Conservation (phyloP, 2,113 vertebrate species). For the Galeopterus variegatus region DNA sequence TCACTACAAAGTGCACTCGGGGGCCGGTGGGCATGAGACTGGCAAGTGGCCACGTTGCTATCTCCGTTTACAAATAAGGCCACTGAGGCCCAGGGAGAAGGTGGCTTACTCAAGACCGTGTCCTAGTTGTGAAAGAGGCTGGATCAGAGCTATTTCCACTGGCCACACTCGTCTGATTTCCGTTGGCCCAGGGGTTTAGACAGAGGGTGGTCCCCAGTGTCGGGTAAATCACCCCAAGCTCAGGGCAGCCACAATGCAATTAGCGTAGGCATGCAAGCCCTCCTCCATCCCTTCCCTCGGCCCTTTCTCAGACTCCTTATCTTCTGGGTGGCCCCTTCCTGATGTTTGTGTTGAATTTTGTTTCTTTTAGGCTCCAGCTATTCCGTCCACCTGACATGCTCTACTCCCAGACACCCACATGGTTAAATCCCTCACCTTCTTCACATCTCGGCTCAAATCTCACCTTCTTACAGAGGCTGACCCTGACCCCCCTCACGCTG, state of each 20-base stretch:
- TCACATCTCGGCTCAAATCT: conserved; percentile 3
- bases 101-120: background rate
- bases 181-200: background rate
- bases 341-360: conserved; percentile 52
- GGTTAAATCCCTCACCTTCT: background rate
- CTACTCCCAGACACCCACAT: background rate
- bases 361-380: conserved; percentile 8
- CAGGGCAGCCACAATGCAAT: background rate
- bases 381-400: background rate
- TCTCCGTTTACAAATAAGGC: background rate
- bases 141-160: background rate
- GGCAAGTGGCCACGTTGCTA: too few species aligned
- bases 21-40: too few species aligned
- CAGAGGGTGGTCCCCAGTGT: background rate
- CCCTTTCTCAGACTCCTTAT: conserved; percentile 45
- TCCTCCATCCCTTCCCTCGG: background rate
- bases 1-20: background rate
- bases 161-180: background rate
- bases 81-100: background rate
- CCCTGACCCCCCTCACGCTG: too few species aligned
- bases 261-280: background rate
- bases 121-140: conserved; percentile 10
- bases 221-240: background rate
- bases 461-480: background rate
- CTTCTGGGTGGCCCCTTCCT: conserved; percentile 49